Conservation (phyloP, 2,113 vertebrate genomes). For the Tringa solitaria region DNA sequence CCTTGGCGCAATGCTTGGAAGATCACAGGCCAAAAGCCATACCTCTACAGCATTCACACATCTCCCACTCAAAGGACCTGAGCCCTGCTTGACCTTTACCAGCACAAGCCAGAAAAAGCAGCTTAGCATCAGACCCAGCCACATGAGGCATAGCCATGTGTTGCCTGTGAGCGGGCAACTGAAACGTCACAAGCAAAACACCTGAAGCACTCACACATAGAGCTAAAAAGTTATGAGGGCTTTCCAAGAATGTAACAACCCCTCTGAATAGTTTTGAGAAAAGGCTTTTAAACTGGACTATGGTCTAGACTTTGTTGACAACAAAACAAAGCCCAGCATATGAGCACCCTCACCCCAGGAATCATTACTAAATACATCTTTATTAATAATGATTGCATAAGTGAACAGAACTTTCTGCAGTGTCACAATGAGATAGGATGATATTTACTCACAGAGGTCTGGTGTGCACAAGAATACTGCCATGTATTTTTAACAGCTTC, state of each 20-base stretch:
- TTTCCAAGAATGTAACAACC: background rate
- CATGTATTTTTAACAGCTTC: background rate
- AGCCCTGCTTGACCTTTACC: background rate
- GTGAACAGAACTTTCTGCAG: background rate
- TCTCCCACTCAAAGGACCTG: background rate
- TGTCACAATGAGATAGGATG: background rate
- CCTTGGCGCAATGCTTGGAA: background rate
- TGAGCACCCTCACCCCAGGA: background rate
- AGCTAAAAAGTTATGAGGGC: background rate
- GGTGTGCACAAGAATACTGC: background rate
- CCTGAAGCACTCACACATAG: background rate
- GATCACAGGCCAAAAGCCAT: background rate
- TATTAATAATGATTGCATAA: constrained; percentile 18
- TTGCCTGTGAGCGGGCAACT: fast-evolving
- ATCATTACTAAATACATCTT: background rate
- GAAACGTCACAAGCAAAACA: background rate
- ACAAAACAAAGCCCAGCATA: background rate
- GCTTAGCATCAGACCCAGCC: background rate
- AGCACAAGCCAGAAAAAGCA: background rate
- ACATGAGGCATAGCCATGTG: background rate
- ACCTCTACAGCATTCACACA: background rate
- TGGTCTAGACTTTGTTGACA: background rate
- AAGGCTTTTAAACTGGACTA: background rate
- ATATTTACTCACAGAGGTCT: background rate
- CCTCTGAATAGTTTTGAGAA: background rate